Percentiles rank a stretch among this genome's conserved stretches.
These are phyloP conservation scores for Bergia sp. DNA, from an alignment of 92 coral and sea anemone genomes.

Conservation along the genomic window DNA sequence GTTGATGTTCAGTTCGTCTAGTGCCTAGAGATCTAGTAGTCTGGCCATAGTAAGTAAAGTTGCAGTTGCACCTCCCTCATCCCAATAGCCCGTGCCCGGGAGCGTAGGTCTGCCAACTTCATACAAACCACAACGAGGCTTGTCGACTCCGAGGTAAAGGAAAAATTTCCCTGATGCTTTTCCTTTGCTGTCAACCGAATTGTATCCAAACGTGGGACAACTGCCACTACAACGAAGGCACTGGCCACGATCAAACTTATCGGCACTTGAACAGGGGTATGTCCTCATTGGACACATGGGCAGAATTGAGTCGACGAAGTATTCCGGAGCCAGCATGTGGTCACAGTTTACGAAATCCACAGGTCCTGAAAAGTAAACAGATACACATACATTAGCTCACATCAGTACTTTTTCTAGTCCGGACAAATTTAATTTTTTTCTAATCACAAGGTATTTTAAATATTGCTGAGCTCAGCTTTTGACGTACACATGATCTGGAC, in stretches of 20 bases:
- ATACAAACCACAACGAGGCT: slow-evolving; percentile 28
- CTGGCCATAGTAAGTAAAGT: no score
- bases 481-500: no score
- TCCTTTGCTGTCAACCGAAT: slow-evolving; percentile 24
- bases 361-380: slow-evolving; percentile 21
- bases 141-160: background rate
- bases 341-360: slow-evolving; percentile 35
- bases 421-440: no score
- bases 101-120: background rate
- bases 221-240: background rate
- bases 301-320: slow-evolving; percentile 7
- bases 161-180: slow-evolving; percentile 14
- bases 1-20: no score
- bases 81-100: no score
- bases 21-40: no score
- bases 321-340: slow-evolving; percentile 36
- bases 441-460: no score
- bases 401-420: no score
- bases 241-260: background rate
- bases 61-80: no score
- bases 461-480: no score
- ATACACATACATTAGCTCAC: no score
- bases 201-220: slow-evolving; percentile 31
- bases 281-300: slow-evolving; percentile 1
- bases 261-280: slow-evolving; percentile 30